These are phyloP conservation scores for Ceratina calcarata DNA, from an alignment of 1,140 invertebrate genomes.

Conservation along the genomic window DNA sequence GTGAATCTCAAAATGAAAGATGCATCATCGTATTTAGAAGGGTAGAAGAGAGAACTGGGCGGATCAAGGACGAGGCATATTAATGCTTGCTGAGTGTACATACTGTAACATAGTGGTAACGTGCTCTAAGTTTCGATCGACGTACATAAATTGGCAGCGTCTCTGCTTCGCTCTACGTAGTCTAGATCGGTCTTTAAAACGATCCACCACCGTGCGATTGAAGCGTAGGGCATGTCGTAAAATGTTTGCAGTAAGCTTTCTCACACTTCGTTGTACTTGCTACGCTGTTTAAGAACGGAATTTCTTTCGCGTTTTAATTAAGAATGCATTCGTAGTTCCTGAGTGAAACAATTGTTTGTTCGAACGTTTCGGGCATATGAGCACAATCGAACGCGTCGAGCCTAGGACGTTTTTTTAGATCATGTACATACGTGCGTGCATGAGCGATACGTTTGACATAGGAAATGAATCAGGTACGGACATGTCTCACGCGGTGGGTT, in stretches of 20 bases:
- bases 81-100: constrained; percentile 74
- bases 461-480: constrained; percentile 21
- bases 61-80: constrained; percentile 57
- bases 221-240: constrained; percentile 38
- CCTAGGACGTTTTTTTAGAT: constrained; percentile 52
- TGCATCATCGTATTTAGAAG: constrained; percentile 48
- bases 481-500: constrained; percentile 29
- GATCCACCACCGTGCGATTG: constrained; percentile 33
- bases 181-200: constrained; percentile 25
- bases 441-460: constrained; percentile 51
- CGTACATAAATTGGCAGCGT: too few relatives aligned
- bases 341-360: constrained; percentile 39
- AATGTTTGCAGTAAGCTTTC: constrained; percentile 40
- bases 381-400: constrained; percentile 51
- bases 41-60: constrained; percentile 37
- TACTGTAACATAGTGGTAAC: constrained; percentile 74
- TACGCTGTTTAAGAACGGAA: background rate
- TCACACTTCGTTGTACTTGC: constrained; percentile 30
- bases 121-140: constrained; percentile 55
- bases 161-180: constrained; percentile 2
- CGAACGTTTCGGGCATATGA: constrained; percentile 29
- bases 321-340: constrained; percentile 44
- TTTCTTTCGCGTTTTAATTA: constrained; percentile 33
- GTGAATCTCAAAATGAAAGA: constrained; percentile 52
- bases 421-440: constrained; percentile 55